phyloP scores from a whole-genome alignment of 2,113 vertebrate species.

The Jaculus jaculus region DNA sequence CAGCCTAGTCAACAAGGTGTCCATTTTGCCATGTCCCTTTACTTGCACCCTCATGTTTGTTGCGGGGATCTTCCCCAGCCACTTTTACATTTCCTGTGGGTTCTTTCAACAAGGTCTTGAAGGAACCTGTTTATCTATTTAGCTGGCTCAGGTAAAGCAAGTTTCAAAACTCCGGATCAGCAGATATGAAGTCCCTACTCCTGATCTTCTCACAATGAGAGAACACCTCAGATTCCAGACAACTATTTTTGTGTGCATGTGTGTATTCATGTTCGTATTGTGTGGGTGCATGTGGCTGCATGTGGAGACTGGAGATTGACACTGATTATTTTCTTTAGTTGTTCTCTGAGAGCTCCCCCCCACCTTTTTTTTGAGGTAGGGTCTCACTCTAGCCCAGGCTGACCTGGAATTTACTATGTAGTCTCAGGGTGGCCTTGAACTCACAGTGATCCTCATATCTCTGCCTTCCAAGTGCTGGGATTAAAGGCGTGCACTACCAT shows the following conservation, averaged over 20 bases:
- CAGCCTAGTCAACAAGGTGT: background rate
- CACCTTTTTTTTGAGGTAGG: too few species aligned
- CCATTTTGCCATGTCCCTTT: background rate
- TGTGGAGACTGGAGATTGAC: background rate
- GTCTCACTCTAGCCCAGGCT: too few species aligned
- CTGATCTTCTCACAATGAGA: accelerated
- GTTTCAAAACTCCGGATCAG: background rate
- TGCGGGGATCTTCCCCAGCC: background rate
- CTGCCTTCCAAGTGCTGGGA: too few species aligned
- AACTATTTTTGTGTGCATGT: too few species aligned
- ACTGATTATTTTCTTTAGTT: too few species aligned
- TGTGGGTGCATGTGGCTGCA: too few species aligned
- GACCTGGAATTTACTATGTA: too few species aligned
- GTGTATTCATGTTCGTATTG: too few species aligned
- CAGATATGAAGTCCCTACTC: background rate
- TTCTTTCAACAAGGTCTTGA: background rate
- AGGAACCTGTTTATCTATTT: background rate
- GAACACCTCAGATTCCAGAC: background rate
- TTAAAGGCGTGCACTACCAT: background rate
- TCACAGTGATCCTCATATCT: too few species aligned
- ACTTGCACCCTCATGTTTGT: background rate
- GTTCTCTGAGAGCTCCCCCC: too few species aligned
- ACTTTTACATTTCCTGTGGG: background rate
- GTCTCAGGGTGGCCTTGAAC: too few species aligned
- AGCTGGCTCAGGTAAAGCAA: too few species aligned